phyloP scores from a whole-genome alignment of 1,140 invertebrate genomes.

The Steinernema khuongi region DNA sequence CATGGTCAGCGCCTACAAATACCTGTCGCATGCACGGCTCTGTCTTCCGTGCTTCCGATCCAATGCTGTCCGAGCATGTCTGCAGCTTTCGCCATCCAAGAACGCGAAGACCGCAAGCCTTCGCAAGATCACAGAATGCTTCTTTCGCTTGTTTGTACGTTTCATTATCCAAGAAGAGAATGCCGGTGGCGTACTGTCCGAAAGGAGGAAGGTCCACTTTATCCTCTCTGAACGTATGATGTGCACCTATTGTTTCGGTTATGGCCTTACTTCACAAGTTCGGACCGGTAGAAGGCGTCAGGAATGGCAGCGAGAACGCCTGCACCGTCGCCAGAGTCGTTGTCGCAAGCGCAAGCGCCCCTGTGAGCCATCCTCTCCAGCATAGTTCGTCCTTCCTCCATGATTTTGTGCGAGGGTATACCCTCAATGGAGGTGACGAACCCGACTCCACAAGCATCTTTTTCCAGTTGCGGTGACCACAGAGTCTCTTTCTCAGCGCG shows the following conservation, averaged over 20 bases:
- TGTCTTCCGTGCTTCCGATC: conserved; percentile 79
- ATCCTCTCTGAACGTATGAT: conserved; percentile 60
- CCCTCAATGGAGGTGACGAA: conserved; percentile 98
- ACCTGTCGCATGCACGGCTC: conserved; percentile 94
- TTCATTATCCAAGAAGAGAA: conserved; percentile 81
- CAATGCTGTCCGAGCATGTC: conserved; percentile 76
- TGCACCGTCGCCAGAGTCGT: conserved; percentile 95
- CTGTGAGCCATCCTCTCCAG: conserved; percentile 95
- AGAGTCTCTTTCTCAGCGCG: conserved; percentile 68
- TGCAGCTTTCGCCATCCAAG: conserved; percentile 82
- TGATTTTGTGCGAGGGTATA: conserved; percentile 81
- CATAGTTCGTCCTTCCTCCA: conserved; percentile 85
- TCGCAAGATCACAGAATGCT: conserved; percentile 74
- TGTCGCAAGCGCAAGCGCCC: conserved; percentile 94
- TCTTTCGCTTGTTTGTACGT: conserved; percentile 75
- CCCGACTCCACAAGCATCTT: conserved; percentile 94
- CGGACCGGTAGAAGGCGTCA: conserved; percentile 79
- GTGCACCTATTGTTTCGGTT: background rate
- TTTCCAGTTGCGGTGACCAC: conserved; percentile 86
- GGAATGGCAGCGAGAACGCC: conserved; percentile 92
- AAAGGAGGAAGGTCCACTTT: conserved; percentile 75
- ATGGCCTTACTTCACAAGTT: conserved; percentile 69
- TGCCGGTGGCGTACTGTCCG: conserved; percentile 88
- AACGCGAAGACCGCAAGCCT: conserved; percentile 70
- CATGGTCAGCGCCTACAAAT: conserved; percentile 66